Percentiles rank a stretch among this genome's conserved stretches.
Evolutionary conservation across 2,797 vertebrate species (phyloP).

Genomic region (Staurois parvus): DNA sequence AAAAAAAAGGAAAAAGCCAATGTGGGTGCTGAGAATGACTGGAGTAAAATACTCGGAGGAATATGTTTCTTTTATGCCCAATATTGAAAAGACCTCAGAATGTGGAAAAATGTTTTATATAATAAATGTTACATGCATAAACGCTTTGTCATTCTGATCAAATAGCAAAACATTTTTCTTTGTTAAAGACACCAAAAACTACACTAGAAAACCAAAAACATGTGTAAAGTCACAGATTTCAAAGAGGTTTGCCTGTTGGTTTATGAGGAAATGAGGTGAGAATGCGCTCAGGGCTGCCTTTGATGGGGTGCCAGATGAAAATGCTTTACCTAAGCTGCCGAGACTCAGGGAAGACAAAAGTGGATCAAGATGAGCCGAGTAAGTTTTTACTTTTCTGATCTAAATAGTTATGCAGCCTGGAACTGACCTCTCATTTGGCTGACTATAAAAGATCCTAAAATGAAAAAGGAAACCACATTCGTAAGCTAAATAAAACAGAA

Average conservation of each 20-base stretch:
- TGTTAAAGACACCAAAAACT: slow-evolving; percentile 8
- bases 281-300: slow-evolving; percentile 36
- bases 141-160: slow-evolving; percentile 23
- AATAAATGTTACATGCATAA: neutral
- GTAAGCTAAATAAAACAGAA: slow-evolving; percentile 34
- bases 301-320: slow-evolving; percentile 31
- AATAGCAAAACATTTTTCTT: slow-evolving; percentile 21
- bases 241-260: slow-evolving; percentile 36
- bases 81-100: neutral
- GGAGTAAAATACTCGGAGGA: neutral
- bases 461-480: slow-evolving; percentile 17
- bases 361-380: slow-evolving; percentile 44
- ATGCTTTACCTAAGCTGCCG: slow-evolving; percentile 36
- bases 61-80: neutral
- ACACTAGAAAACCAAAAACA: slow-evolving; percentile 40
- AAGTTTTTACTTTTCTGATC: slow-evolving; percentile 1
- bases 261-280: slow-evolving; percentile 54
- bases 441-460: slow-evolving; percentile 19
- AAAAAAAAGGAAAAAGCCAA: too few species aligned
- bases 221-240: slow-evolving; percentile 12
- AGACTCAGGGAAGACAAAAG: neutral
- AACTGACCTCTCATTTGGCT: slow-evolving; percentile 24
- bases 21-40: neutral
- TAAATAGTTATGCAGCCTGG: neutral
- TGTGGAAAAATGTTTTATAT: neutral